These are phyloP conservation scores for Discoglossus pictus DNA, from an alignment of 2,797 vertebrate genomes.

Conservation along the genomic window DNA sequence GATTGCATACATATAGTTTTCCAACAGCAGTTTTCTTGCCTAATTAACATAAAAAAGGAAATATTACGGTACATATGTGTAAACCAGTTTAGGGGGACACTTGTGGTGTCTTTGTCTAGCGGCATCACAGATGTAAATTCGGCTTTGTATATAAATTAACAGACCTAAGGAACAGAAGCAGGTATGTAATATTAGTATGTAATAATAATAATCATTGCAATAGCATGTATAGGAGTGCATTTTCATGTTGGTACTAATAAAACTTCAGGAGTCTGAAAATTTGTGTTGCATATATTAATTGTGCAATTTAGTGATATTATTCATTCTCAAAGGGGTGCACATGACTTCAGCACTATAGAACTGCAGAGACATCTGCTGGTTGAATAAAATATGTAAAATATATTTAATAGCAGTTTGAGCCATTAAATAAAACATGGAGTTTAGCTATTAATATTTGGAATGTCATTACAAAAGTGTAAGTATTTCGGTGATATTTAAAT, in stretches of 20 bases:
- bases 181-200: slow-evolving; percentile 10
- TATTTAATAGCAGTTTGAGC: background rate
- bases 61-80: too few species aligned
- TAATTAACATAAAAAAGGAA: too few species aligned
- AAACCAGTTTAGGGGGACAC: too few species aligned
- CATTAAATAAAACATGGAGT: too few species aligned
- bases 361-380: slow-evolving; percentile 68
- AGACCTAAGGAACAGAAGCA: background rate
- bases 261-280: slow-evolving; percentile 24
- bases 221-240: background rate
- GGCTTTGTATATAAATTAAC: background rate
- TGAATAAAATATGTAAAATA: slow-evolving; percentile 19
- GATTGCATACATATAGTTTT: too few species aligned
- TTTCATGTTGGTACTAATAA: slow-evolving; percentile 1
- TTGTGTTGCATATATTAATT: background rate
- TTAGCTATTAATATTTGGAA: too few species aligned
- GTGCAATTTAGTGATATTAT: background rate
- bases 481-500: too few species aligned
- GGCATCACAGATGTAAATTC: too few species aligned
- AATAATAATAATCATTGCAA: background rate
- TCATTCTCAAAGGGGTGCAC: background rate
- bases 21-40: too few species aligned
- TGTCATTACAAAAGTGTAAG: too few species aligned
- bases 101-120: too few species aligned
- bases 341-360: slow-evolving; percentile 55